These are phyloP conservation scores for Triplophysa siluroides DNA, from an alignment of 2,113 vertebrate species.

Conservation along the genomic window DNA sequence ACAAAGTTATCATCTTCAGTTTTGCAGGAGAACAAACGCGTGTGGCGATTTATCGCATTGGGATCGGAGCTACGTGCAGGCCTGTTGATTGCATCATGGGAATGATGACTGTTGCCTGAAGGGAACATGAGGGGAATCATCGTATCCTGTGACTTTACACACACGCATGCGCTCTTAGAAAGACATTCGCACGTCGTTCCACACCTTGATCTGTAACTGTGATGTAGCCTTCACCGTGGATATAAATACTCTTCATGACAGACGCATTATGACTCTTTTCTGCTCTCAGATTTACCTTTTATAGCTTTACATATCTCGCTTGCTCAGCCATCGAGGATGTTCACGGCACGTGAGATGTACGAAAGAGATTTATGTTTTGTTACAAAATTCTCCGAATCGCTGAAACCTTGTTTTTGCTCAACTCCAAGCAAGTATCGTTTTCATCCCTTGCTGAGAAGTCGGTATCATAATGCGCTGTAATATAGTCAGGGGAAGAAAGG, in stretches of 20 bases:
- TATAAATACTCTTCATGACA: slow-evolving; percentile 38
- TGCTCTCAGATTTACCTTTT: slow-evolving; percentile 32
- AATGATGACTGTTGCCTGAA: slow-evolving; percentile 25
- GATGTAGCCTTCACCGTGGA: slow-evolving; percentile 7
- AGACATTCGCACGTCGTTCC: slow-evolving; percentile 14
- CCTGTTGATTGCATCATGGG: slow-evolving; percentile 4
- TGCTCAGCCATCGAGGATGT: not conserved
- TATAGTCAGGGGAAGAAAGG: too few species aligned
- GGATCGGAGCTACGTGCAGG: not conserved
- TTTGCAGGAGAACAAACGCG: not conserved
- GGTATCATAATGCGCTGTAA: too few species aligned
- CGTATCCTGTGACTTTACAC: slow-evolving; percentile 10
- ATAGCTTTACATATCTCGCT: slow-evolving; percentile 1
- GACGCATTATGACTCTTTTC: slow-evolving; percentile 18
- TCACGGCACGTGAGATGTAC: not conserved
- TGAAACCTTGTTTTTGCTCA: too few species aligned
- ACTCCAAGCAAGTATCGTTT: too few species aligned
- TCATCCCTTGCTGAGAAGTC: too few species aligned
- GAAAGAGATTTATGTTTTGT: not conserved
- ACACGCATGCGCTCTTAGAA: slow-evolving; percentile 1
- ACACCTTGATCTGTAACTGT: slow-evolving; percentile 19
- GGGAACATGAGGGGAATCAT: slow-evolving; percentile 28
- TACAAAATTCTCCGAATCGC: not conserved
- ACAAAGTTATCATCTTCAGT: slow-evolving; percentile 23
- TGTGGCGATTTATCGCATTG: not conserved